Evolutionary conservation across 1,140 invertebrate species (phyloP).

Genomic region (Achroia grisella): DNA sequence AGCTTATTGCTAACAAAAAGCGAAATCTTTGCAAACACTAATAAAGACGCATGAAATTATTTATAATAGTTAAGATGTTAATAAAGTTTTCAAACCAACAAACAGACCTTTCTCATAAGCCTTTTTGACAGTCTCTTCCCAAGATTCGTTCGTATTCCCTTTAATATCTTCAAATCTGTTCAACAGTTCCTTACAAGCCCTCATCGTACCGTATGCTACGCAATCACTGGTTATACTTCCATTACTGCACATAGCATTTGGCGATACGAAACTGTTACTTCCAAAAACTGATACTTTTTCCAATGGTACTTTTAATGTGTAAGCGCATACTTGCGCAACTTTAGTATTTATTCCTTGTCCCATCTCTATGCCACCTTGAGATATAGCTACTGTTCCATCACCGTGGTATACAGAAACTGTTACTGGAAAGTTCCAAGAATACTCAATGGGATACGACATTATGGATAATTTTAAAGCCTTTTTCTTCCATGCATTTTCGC

Average conservation of each 20-base stretch:
- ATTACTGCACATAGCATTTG: conserved; percentile 80
- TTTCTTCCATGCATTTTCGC: conserved; percentile 80
- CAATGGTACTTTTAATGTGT: conserved; percentile 82
- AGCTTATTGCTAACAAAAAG: no score
- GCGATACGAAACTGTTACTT: conserved; percentile 77
- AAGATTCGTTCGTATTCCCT: conserved; percentile 76
- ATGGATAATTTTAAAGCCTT: conserved; percentile 74
- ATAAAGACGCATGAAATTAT: no score
- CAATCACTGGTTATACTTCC: conserved; percentile 84
- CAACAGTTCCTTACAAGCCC: conserved; percentile 79
- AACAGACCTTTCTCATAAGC: conserved; percentile 65
- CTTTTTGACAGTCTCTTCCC: conserved; percentile 78
- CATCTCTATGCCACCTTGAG: conserved; percentile 83
- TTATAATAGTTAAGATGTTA: no score
- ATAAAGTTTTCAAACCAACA: neutral
- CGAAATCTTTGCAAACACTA: no score
- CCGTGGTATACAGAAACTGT: conserved; percentile 77
- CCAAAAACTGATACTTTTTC: conserved; percentile 81
- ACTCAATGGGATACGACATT: conserved; percentile 74
- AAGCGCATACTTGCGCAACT: conserved; percentile 83
- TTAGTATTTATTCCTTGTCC: conserved; percentile 83
- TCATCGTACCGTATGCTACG: conserved; percentile 78
- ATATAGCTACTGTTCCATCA: conserved; percentile 79
- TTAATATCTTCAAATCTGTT: conserved; percentile 78
- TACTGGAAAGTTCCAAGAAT: conserved; percentile 71